Conservation (phyloP, 2,797 vertebrate genomes). For the Vultur gryphus region DNA sequence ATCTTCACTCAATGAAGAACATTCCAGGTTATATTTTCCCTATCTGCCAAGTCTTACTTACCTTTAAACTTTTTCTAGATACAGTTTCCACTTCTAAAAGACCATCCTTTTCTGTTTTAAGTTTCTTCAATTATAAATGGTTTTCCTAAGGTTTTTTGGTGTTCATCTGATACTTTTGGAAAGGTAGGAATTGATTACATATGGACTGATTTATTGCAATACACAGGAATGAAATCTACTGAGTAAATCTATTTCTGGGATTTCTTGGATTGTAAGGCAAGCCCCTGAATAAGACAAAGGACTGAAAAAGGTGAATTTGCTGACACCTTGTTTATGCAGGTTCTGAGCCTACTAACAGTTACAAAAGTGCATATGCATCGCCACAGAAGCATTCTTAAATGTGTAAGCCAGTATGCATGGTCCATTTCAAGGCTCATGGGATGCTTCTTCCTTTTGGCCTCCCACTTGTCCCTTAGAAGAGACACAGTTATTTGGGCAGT, state of each 20-base stretch:
- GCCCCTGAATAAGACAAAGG: background rate
- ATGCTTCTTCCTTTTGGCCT: background rate
- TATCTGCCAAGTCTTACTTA: background rate
- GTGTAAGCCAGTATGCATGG: background rate
- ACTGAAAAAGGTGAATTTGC: background rate
- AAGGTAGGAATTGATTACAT: background rate
- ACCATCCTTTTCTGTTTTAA: background rate
- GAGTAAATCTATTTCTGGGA: background rate
- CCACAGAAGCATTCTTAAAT: background rate
- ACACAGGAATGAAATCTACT: background rate
- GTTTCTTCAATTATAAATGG: background rate
- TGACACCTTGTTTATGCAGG: background rate
- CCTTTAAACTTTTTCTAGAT: background rate
- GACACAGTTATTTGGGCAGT: background rate
- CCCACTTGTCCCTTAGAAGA: background rate
- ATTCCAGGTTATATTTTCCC: background rate
- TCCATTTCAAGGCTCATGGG: background rate
- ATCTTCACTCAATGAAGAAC: background rate
- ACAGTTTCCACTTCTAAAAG: background rate
- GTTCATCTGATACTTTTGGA: background rate
- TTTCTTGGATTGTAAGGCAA: background rate
- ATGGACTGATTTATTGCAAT: background rate
- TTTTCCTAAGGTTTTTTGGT: background rate
- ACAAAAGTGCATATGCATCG: background rate
- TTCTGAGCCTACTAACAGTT: background rate